Percentiles rank a stretch among this genome's conserved stretches.
Evolutionary conservation across 2,888 invertebrate species (phyloP).

Genomic region (Macaria notata): DNA sequence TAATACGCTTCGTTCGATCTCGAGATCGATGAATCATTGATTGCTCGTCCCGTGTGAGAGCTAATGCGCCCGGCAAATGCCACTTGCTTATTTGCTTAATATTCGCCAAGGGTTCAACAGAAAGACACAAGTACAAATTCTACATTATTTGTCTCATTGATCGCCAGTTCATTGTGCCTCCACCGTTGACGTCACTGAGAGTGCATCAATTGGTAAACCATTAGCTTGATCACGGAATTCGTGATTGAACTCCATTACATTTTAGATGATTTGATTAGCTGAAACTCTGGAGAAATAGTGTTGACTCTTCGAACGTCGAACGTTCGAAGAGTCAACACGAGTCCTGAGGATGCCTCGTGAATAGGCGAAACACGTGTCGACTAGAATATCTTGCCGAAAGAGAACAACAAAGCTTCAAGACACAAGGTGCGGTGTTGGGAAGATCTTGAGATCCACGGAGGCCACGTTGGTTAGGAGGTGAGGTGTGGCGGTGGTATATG

Average conservation of each 20-base stretch:
- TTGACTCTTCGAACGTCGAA: too few species aligned
- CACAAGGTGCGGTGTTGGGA: too few species aligned
- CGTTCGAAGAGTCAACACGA: too few species aligned
- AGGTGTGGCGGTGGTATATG: too few species aligned
- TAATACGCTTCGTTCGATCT: slow-evolving; percentile 68
- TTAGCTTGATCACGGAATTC: slow-evolving; percentile 13
- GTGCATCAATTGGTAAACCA: slow-evolving; percentile 6
- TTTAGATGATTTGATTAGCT: slow-evolving; percentile 4
- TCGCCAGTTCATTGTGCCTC: slow-evolving; percentile 3
- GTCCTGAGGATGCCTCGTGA: too few species aligned
- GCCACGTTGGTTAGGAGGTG: too few species aligned
- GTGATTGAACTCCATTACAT: slow-evolving; percentile 3
- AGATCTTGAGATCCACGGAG: too few species aligned
- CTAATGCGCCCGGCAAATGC: slow-evolving; percentile 16
- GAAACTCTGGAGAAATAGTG: too few species aligned
- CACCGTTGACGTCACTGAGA: not conserved
- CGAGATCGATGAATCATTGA: slow-evolving; percentile 67
- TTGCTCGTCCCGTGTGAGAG: slow-evolving; percentile 35
- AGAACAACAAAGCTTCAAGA: too few species aligned
- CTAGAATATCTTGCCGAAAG: too few species aligned
- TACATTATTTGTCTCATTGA: slow-evolving; percentile 1
- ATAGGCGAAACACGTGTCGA: too few species aligned
- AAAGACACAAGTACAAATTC: slow-evolving; percentile 1
- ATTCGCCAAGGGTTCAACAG: slow-evolving; percentile 1
- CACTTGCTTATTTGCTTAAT: slow-evolving; percentile 8